Percentiles rank a stretch among this genome's conserved stretches.
Evolutionary conservation across 2,888 invertebrate species (phyloP).

Genomic region (Dicycla oo): DNA sequence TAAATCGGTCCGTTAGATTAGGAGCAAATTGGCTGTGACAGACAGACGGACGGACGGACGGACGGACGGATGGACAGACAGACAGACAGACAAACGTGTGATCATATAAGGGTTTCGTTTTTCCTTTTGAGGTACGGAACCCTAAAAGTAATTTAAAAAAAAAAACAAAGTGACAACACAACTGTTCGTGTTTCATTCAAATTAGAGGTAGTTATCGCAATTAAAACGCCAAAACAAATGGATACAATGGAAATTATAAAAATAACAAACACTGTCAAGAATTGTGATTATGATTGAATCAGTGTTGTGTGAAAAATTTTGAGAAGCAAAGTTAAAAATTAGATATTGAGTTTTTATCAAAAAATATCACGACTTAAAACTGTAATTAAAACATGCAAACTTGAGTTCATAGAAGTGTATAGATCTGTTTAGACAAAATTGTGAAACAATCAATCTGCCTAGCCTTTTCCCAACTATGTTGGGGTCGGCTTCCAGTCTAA

Average conservation of each 20-base stretch:
- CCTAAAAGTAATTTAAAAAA: too few species aligned
- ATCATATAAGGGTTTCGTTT: too few species aligned
- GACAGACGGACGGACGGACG: too few species aligned
- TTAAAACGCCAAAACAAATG: slow-evolving; percentile 7
- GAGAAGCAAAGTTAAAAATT: slow-evolving; percentile 5
- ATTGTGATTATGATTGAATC: not conserved
- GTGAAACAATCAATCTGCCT: too few species aligned
- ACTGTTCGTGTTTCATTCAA: not conserved
- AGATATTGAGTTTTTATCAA: not conserved
- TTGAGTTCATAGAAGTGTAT: not conserved
- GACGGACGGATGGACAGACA: too few species aligned
- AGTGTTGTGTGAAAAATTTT: not conserved
- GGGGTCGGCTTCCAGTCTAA: too few species aligned
- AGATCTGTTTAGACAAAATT: slow-evolving; percentile 2
- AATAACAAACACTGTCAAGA: not conserved
- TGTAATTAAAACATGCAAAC: slow-evolving; percentile 42
- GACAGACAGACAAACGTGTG: too few species aligned
- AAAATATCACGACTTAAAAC: not conserved
- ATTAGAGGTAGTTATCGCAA: slow-evolving; percentile 3
- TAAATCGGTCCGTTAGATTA: too few species aligned
- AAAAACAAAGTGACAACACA: slow-evolving; percentile 31
- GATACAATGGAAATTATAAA: slow-evolving; percentile 10
- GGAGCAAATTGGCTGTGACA: too few species aligned
- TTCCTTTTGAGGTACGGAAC: too few species aligned
- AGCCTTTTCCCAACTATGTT: too few species aligned